A percentile compares a stretch with the other conserved stretches of the same genome.
phyloP scores from a whole-genome alignment of 2,888 invertebrate genomes.

The Leptopilina syphax region DNA sequence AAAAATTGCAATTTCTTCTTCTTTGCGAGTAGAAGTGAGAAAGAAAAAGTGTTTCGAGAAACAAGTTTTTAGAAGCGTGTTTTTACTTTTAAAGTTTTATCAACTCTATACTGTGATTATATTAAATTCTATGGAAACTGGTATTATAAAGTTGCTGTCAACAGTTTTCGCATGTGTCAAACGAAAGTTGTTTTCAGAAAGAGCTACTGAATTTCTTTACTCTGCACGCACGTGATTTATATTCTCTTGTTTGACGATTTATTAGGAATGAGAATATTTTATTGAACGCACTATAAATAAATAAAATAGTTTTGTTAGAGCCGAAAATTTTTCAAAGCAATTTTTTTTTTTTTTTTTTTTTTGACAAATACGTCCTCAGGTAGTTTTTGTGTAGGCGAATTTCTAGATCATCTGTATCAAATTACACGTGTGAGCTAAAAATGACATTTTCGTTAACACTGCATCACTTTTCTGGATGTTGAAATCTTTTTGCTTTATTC shows the following conservation, averaged over 20 bases:
- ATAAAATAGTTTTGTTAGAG: too few relatives aligned
- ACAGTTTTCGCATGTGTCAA: neutral
- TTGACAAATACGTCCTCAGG: conserved; percentile 38
- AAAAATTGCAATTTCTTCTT: too few relatives aligned
- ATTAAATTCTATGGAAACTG: neutral
- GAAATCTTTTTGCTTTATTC: neutral
- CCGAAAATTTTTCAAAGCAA: too few relatives aligned
- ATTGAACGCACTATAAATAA: too few relatives aligned
- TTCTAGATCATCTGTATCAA: conserved; percentile 53
- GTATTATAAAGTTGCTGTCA: neutral
- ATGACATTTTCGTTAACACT: conserved; percentile 46
- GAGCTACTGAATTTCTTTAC: conserved; percentile 15
- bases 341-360: too few relatives aligned
- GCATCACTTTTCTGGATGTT: neutral
- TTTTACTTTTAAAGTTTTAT: neutral
- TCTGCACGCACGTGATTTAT: too few relatives aligned
- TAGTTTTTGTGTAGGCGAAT: conserved; percentile 52
- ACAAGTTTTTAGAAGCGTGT: neutral
- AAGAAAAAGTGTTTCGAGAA: too few relatives aligned
- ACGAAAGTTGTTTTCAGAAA: conserved; percentile 24
- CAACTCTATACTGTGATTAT: neutral
- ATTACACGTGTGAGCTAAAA: conserved; percentile 53
- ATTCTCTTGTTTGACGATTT: too few relatives aligned
- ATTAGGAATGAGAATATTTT: too few relatives aligned
- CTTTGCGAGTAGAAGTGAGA: too few relatives aligned